Evolutionary conservation across 2,113 vertebrate species (phyloP).

Genomic region (Neoarius graeffei): DNA sequence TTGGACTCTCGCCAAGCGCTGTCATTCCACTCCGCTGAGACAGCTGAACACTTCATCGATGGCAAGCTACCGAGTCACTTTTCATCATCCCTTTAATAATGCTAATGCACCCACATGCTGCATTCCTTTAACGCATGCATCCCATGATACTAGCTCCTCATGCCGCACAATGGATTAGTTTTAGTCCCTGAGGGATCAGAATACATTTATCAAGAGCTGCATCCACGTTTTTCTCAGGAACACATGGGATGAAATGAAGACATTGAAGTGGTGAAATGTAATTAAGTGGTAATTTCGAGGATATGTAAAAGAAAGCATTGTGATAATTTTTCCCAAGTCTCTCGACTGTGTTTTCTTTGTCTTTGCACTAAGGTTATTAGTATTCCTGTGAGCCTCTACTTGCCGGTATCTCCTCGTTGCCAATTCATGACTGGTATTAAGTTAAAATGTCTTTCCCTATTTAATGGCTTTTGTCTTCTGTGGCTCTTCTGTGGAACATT

Average conservation of each 20-base stretch:
- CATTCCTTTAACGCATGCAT: conserved; percentile 45
- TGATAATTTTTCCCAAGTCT: conserved; percentile 50
- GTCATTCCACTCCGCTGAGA: conserved; percentile 67
- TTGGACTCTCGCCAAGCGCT: conserved; percentile 41
- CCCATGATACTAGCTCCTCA: conserved; percentile 50
- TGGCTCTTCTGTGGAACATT: conserved; percentile 24
- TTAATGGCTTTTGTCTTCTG: conserved; percentile 46
- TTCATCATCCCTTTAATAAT: conserved; percentile 75
- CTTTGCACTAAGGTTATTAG: conserved; percentile 45
- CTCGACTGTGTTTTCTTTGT: conserved; percentile 32
- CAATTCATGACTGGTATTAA: conserved; percentile 29
- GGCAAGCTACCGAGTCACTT: conserved; percentile 62
- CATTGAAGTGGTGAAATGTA: conserved; percentile 61
- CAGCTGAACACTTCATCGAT: conserved; percentile 51
- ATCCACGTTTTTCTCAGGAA: conserved; percentile 41
- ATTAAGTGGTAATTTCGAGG: conserved; percentile 69
- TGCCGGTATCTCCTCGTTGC: conserved; percentile 39
- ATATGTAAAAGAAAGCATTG: conserved; percentile 52
- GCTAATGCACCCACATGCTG: conserved; percentile 61
- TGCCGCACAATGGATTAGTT: conserved; percentile 51
- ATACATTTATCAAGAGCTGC: conserved; percentile 45
- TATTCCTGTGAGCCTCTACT: conserved; percentile 49
- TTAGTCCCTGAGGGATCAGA: conserved; percentile 47
- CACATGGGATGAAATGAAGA: conserved; percentile 56
- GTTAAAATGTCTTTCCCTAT: conserved; percentile 40